phyloP scores from a whole-genome alignment of 2,888 invertebrate species.

The Ametastegia equiseti region DNA sequence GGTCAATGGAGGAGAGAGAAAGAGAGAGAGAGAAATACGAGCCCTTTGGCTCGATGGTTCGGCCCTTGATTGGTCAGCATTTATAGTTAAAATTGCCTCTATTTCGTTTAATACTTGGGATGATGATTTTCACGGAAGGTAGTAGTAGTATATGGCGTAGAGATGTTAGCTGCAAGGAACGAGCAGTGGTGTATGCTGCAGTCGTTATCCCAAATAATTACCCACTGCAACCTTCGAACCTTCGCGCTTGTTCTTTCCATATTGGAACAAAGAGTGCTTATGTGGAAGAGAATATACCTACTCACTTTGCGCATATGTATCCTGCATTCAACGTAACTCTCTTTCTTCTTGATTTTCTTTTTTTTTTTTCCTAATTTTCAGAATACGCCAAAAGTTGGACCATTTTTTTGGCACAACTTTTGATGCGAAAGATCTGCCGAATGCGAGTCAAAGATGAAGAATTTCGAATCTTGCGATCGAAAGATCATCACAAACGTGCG shows the following conservation, averaged over 20 bases:
- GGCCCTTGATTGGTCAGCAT: constrained; percentile 41
- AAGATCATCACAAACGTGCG: too few relatives aligned
- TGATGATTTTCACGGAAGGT: constrained; percentile 48
- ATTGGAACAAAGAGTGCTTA: constrained; percentile 59
- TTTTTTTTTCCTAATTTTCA: too few relatives aligned
- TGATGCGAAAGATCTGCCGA: too few relatives aligned
- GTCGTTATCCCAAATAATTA: constrained; percentile 66
- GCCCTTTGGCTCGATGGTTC: constrained; percentile 25
- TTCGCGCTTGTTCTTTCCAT: constrained; percentile 54
- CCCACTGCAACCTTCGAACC: constrained; percentile 62
- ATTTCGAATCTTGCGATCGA: too few relatives aligned
- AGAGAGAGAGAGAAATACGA: too few relatives aligned
- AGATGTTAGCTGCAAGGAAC: neutral
- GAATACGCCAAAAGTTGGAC: too few relatives aligned
- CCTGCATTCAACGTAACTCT: constrained; percentile 5
- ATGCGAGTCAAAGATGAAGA: too few relatives aligned
- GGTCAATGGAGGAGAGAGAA: neutral
- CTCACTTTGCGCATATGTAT: neutral
- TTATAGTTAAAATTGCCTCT: constrained; percentile 47
- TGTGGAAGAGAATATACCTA: neutral
- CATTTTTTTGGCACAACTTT: too few relatives aligned
- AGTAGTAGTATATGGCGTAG: neutral
- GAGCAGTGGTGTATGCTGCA: constrained; percentile 49
- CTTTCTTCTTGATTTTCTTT: neutral
- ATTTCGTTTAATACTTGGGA: constrained; percentile 47